These are phyloP conservation scores for Caenorhabditis imperialis DNA, from an alignment of 2,888 invertebrate genomes.

Conservation along the genomic window DNA sequence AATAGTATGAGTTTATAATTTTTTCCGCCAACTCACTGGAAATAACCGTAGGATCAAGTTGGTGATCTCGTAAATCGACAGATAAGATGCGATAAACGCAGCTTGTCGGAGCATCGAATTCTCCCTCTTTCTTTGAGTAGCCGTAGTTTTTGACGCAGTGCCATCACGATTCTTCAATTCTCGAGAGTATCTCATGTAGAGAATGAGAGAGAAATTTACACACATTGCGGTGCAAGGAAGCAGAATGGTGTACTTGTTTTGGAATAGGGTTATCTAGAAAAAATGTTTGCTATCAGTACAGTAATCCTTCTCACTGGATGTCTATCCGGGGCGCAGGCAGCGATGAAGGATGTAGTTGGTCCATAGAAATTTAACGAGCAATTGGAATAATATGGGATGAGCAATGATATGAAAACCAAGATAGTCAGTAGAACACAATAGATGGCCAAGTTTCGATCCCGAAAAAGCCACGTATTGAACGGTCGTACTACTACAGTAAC, in stretches of 20 bases:
- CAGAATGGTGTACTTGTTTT: conserved; percentile 20
- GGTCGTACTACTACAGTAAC: conserved; percentile 4
- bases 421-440: too few species aligned
- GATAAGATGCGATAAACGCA: background rate
- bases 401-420: too few species aligned
- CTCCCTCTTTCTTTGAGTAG: background rate
- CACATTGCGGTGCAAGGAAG: conserved; percentile 5
- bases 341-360: too few species aligned
- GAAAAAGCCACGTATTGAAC: background rate
- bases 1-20: too few species aligned
- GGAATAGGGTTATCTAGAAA: conserved; percentile 6
- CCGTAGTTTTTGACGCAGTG: too few species aligned
- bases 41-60: conserved; percentile 1
- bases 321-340: too few species aligned
- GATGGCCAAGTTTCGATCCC: too few species aligned
- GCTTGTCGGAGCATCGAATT: conserved; percentile 5
- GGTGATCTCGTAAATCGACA: conserved; percentile 12
- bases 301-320: background rate
- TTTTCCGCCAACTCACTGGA: background rate
- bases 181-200: conserved; percentile 14
- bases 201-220: background rate
- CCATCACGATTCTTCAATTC: too few species aligned
- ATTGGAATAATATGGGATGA: too few species aligned
- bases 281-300: background rate
- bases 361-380: too few species aligned